These are phyloP conservation scores for Bombus pascuorum DNA, from an alignment of 1,140 invertebrate species.

Conservation along the genomic window DNA sequence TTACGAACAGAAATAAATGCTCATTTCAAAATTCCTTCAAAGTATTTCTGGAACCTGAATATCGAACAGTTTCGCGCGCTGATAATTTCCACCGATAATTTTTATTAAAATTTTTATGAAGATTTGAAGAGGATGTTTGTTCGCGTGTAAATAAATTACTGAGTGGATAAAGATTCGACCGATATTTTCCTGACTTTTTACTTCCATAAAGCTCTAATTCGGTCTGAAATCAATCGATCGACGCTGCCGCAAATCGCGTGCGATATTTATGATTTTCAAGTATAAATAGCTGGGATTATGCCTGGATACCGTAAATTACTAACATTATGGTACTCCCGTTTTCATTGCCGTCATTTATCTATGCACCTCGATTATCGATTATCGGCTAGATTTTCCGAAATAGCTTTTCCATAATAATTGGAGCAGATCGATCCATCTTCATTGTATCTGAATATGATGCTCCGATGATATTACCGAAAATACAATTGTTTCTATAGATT, in stretches of 20 bases:
- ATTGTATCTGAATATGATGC: not conserved
- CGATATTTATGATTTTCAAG: constrained; percentile 44
- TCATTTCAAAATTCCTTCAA: too few species aligned
- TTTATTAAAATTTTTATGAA: too few species aligned
- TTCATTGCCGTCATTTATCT: constrained; percentile 4
- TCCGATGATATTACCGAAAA: not conserved
- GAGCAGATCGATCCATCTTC: not conserved
- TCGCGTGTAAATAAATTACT: too few species aligned
- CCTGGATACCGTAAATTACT: constrained; percentile 37
- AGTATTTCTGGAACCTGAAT: too few species aligned
- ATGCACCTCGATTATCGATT: constrained; percentile 10
- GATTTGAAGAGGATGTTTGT: too few species aligned
- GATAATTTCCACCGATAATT: too few species aligned
- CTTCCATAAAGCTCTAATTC: not conserved
- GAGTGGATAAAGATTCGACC: not conserved
- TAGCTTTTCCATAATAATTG: constrained; percentile 21
- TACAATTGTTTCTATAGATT: too few species aligned
- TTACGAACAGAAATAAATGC: too few species aligned
- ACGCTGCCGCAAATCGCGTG: not conserved
- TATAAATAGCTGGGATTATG: constrained; percentile 28
- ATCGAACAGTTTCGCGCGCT: too few species aligned
- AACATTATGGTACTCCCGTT: not conserved
- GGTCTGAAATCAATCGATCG: not conserved
- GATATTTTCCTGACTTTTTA: not conserved
- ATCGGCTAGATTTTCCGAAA: constrained; percentile 1